These are phyloP conservation scores for Emydura subglobosa DNA, from an alignment of 2,113 vertebrate genomes.

Conservation along the genomic window DNA sequence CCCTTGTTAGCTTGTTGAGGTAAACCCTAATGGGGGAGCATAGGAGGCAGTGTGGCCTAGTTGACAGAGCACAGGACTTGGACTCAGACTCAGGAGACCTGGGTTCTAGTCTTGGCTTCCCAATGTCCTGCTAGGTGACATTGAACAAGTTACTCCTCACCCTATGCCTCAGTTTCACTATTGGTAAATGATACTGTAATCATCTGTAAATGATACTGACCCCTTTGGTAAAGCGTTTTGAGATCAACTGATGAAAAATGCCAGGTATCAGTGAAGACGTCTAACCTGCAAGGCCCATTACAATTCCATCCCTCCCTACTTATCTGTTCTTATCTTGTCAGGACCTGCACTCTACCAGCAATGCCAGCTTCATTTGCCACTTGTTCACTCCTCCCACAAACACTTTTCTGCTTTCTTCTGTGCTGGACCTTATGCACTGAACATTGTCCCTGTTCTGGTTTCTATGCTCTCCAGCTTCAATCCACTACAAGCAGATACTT, in stretches of 20 bases:
- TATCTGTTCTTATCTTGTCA: neutral
- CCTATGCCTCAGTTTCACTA: neutral
- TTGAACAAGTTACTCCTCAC: neutral
- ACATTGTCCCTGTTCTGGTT: neutral
- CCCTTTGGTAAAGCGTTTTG: neutral
- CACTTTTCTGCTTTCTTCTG: neutral
- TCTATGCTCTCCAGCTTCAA: neutral
- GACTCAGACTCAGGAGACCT: neutral
- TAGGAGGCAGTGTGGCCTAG: neutral
- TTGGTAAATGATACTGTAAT: neutral
- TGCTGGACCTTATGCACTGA: neutral
- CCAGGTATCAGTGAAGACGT: neutral
- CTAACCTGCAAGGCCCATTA: neutral
- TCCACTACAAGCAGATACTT: neutral
- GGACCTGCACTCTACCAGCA: neutral
- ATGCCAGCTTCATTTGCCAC: neutral
- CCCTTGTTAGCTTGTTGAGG: neutral
- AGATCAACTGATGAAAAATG: neutral
- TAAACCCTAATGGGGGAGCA: neutral
- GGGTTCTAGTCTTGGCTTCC: neutral
- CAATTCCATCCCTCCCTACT: neutral
- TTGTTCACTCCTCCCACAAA: neutral
- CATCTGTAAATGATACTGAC: neutral
- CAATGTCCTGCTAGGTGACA: neutral
- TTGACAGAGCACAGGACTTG: neutral